Evolutionary conservation across 2,888 invertebrate genomes (phyloP).

Genomic region (Litoditis marina): DNA sequence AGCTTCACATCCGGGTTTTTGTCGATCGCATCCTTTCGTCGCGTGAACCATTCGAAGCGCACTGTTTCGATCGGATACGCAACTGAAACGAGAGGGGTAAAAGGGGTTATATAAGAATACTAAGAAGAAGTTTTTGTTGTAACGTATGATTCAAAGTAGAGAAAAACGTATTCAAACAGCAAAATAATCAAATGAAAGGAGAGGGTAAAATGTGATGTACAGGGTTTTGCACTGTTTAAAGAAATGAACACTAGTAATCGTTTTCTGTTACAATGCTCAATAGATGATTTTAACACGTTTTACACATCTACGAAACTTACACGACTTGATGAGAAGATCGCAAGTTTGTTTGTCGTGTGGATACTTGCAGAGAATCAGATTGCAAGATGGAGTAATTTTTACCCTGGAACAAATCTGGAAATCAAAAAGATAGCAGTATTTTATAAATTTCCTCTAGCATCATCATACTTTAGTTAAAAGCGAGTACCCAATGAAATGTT

Average conservation of each 20-base stretch:
- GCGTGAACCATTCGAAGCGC: conserved; percentile 61
- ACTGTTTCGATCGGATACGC: conserved; percentile 61
- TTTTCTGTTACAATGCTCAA: too few relatives aligned
- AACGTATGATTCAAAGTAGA: too few relatives aligned
- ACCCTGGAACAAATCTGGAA: conserved; percentile 40
- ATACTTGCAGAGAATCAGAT: conserved; percentile 60
- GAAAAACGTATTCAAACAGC: too few relatives aligned
- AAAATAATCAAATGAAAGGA: too few relatives aligned
- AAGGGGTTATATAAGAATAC: not conserved
- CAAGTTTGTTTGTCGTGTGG: conserved; percentile 61
- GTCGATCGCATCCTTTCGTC: conserved; percentile 56
- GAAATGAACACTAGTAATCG: too few relatives aligned
- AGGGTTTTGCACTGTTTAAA: too few relatives aligned
- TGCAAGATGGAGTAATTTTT: conserved; percentile 59
- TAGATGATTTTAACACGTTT: too few relatives aligned
- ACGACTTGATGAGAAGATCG: conserved; percentile 58
- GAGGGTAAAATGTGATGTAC: too few relatives aligned
- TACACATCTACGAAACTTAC: too few relatives aligned
- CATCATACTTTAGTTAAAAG: not conserved
- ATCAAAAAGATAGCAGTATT: not conserved
- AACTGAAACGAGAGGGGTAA: conserved; percentile 44
- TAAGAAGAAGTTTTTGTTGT: too few relatives aligned
- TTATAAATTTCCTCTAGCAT: not conserved
- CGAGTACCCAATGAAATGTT: not conserved
- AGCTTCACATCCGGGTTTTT: conserved; percentile 61